Conservation (phyloP, 2,888 invertebrate genomes). For the Limulus polyphemus region DNA sequence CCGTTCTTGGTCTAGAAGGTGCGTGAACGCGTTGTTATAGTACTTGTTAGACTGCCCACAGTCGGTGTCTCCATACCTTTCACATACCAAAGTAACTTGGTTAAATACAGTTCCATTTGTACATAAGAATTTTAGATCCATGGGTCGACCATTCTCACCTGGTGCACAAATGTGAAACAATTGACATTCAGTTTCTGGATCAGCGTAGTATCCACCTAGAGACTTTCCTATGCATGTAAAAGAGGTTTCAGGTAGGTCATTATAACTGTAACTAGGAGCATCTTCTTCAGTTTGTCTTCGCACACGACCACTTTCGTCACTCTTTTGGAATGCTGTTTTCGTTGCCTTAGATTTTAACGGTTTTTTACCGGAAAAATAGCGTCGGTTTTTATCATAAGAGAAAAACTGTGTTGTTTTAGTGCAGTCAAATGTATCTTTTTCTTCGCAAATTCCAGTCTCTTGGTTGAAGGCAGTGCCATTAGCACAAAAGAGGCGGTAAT, state of each 20-base stretch:
- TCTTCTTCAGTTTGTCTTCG: constrained; percentile 2
- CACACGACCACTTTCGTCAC: no score
- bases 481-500: constrained; percentile 24
- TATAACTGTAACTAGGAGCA: constrained; percentile 7
- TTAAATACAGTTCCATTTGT: constrained; percentile 19
- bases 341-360: constrained; percentile 6
- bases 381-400: constrained; percentile 15
- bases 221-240: constrained; percentile 12
- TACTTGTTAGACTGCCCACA: constrained; percentile 9
- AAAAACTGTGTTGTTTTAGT: constrained; percentile 14
- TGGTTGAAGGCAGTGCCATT: constrained; percentile 24
- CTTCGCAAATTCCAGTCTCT: constrained; percentile 18
- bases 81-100: constrained; percentile 17
- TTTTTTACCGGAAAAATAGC: constrained; percentile 13
- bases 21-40: constrained; percentile 7
- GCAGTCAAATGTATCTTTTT: constrained; percentile 16
- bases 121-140: constrained; percentile 10
- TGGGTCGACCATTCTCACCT: constrained; percentile 7
- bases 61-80: constrained; percentile 6
- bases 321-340: no score
- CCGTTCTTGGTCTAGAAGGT: constrained; percentile 4
- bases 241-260: constrained; percentile 8
- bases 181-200: constrained; percentile 14
- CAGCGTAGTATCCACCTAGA: constrained; percentile 15
- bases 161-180: constrained; percentile 15